Evolutionary conservation across 2,113 vertebrate species (phyloP), one percentile per base, ranked within the genome.

Genomic region (Psephotus haematonotus): DNA sequence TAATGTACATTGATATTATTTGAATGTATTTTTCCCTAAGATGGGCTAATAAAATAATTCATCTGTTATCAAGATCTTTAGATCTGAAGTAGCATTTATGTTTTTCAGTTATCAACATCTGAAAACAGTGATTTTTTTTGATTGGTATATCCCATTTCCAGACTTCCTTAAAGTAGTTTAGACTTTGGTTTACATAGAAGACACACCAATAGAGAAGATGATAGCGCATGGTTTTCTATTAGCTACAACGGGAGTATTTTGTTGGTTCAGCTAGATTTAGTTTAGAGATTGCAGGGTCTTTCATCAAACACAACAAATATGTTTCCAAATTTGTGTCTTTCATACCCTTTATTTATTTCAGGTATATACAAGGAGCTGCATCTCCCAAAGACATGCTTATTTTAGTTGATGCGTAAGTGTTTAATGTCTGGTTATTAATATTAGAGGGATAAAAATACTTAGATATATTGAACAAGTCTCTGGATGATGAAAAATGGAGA

Each of bases 341-440:
- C 10, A 8, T 82, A 39, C 23, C 3, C 20, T 93, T 50, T 95
- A 3, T 97, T 95, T 86, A 25, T 98, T 98, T 90, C 94, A 99
- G 99, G 99, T 99, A 99, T 90, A 99, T 99, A 86, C 99, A 99
- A 98, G 99, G 99, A 93, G 99, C 99, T 46, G 99, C 99, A 63
- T 99, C 99, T 23, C 99, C 99, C 70, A 99, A 99, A 98, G 99
- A 99, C 83, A 99, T 99, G 99, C 98, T 99, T 70, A 99, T 99
- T 96, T 98, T 99, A 53, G 99, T 99, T 60, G 99, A 99, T 65
- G 99, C 99, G 99, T 99, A 98, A 99, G 99, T 99, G 77, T 82
- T 92, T 90, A 41, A 98, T 94, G 37, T 89, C 94, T 95, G 69
- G 47, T 24, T 87, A 8, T 65, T 67, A 28, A 65, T 23, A 19